phyloP scores from a whole-genome alignment of 2,888 invertebrate species.

The Linnaemya vulpina region DNA sequence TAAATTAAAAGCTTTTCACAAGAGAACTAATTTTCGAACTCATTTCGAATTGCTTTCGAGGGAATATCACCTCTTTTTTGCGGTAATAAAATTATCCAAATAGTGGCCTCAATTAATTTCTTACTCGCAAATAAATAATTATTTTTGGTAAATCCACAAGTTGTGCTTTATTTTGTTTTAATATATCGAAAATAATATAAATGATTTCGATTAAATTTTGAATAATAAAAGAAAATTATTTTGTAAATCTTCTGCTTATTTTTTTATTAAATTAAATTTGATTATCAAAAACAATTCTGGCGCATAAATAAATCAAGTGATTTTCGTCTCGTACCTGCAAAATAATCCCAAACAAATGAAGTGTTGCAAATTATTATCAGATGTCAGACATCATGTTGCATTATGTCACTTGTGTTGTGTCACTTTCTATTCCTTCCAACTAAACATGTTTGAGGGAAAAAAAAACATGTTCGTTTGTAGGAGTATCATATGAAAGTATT shows the following conservation, averaged over 20 bases:
- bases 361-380: conserved; percentile 32
- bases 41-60: conserved; percentile 39
- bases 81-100: conserved; percentile 23
- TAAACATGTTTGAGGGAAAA: background rate
- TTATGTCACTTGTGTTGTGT: conserved; percentile 33
- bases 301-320: background rate
- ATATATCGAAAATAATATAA: background rate
- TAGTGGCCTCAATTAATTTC: conserved; percentile 1
- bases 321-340: background rate
- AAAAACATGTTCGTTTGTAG: background rate
- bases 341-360: background rate
- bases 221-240: too few relatives aligned
- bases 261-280: too few relatives aligned
- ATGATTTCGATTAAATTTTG: too few relatives aligned
- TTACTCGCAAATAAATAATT: background rate
- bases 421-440: conserved; percentile 24
- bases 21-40: conserved; percentile 48
- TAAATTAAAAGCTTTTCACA: conserved; percentile 48
- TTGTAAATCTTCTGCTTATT: too few relatives aligned
- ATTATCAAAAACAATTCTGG: background rate
- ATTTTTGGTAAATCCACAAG: background rate
- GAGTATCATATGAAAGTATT: too few relatives aligned
- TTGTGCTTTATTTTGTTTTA: background rate
- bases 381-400: conserved; percentile 55
- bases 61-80: conserved; percentile 13